phyloP scores from a whole-genome alignment of 64 coral and sea anemone species.

The Montipora efflorescens region DNA sequence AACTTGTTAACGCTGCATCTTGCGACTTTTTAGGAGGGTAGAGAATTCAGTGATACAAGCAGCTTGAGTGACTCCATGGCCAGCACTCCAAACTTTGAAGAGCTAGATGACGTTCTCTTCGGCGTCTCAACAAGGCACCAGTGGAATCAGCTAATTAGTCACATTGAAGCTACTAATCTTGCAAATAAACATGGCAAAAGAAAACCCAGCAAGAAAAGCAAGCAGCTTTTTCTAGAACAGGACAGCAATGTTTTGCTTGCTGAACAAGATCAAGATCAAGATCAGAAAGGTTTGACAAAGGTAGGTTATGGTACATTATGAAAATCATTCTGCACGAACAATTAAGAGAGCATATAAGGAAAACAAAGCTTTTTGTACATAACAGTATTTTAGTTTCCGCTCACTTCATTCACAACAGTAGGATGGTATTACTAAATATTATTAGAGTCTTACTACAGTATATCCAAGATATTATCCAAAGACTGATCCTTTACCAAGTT shows the following conservation, averaged over 20 bases:
- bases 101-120: slow-evolving; percentile 95
- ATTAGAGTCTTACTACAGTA: no score
- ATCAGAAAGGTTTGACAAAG: slow-evolving; percentile 44
- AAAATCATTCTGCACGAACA: no score
- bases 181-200: slow-evolving; percentile 26
- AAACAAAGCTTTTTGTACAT: no score
- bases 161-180: slow-evolving; percentile 79
- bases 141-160: slow-evolving; percentile 93
- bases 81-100: slow-evolving; percentile 81
- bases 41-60: slow-evolving; percentile 83
- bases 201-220: slow-evolving; percentile 30
- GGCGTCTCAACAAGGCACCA: slow-evolving; percentile 93
- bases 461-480: no score
- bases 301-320: not conserved
- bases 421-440: no score
- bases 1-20: not conserved
- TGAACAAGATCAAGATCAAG: slow-evolving; percentile 37
- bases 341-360: no score
- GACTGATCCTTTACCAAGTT: no score
- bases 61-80: slow-evolving; percentile 82
- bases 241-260: slow-evolving; percentile 18
- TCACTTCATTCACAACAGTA: no score
- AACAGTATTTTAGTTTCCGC: no score
- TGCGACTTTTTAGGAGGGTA: slow-evolving; percentile 73
- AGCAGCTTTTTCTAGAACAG: slow-evolving; percentile 13